Conservation (phyloP, 1,140 invertebrate genomes). For the Whitmania pigra region DNA sequence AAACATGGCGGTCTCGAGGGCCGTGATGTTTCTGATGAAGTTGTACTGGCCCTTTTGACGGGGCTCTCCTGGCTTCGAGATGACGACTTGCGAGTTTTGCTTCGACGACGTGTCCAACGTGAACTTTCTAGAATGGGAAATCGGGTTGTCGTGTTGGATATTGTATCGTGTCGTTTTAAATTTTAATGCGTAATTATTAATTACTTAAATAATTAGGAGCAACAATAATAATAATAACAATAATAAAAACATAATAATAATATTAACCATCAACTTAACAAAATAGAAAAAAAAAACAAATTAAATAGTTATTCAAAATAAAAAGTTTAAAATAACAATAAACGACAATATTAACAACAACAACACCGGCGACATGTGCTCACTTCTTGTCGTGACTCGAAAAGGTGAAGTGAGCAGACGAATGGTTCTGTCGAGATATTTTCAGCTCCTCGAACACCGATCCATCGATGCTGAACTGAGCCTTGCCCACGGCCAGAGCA, state of each 20-base stretch:
- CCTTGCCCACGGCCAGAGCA: neutral
- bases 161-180: too few relatives aligned
- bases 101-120: neutral
- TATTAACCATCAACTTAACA: neutral
- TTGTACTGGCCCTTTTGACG: neutral
- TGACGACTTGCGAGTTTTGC: neutral
- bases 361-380: neutral
- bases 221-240: neutral
- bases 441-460: neutral
- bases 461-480: neutral
- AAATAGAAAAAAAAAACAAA: neutral
- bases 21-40: constrained; percentile 47
- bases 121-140: neutral
- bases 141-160: neutral
- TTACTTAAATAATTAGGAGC: neutral
- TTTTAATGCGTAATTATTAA: too few relatives aligned
- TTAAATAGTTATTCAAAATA: too few relatives aligned
- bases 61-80: neutral
- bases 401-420: too few relatives aligned
- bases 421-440: too few relatives aligned
- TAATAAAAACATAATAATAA: neutral
- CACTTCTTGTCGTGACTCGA: neutral
- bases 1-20: constrained; percentile 88
- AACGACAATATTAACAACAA: neutral
- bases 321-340: too few relatives aligned